phyloP scores from a whole-genome alignment of 1,140 invertebrate species.

The Rhyacophila brunnea region DNA sequence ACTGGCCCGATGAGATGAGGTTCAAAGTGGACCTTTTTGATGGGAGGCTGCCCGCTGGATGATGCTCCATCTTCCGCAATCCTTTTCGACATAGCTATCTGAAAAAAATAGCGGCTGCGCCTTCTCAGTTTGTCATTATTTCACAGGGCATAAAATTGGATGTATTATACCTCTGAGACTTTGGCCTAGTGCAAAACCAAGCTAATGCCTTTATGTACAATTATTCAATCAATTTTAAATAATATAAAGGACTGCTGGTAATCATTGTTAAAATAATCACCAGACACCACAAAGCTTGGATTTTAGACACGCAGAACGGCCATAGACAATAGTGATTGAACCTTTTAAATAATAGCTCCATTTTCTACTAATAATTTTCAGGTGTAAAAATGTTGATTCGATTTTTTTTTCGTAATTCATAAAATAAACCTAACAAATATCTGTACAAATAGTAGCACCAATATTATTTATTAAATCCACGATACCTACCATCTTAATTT shows the following conservation, averaged over 20 bases:
- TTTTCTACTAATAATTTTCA: no score
- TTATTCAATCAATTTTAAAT: slow-evolving; percentile 20
- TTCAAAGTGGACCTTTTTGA: slow-evolving; percentile 93
- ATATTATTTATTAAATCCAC: no score
- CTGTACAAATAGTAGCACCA: no score
- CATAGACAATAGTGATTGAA: slow-evolving; percentile 11
- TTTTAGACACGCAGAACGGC: slow-evolving; percentile 22
- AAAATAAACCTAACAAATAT: no score
- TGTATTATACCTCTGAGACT: slow-evolving; percentile 16
- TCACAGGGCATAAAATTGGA: slow-evolving; percentile 10
- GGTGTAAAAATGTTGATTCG: no score
- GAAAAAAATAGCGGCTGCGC: slow-evolving; percentile 29
- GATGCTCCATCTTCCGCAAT: slow-evolving; percentile 61
- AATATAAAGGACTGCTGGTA: slow-evolving; percentile 20
- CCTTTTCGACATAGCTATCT: slow-evolving; percentile 70
- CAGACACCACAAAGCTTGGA: slow-evolving; percentile 30
- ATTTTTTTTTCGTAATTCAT: no score
- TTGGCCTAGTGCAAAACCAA: slow-evolving; percentile 11
- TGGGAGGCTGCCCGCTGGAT: slow-evolving; percentile 63
- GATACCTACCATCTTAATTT: no score
- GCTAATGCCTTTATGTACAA: slow-evolving; percentile 18
- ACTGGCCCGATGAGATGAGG: slow-evolving; percentile 89
- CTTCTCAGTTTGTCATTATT: slow-evolving; percentile 21
- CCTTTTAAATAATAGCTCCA: no score
- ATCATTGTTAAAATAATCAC: slow-evolving; percentile 28